Evolutionary conservation across 2,113 vertebrate genomes (phyloP), one percentile per base, ranked within the genome.

Genomic region (Speoplatyrhinus poulsoni): DNA sequence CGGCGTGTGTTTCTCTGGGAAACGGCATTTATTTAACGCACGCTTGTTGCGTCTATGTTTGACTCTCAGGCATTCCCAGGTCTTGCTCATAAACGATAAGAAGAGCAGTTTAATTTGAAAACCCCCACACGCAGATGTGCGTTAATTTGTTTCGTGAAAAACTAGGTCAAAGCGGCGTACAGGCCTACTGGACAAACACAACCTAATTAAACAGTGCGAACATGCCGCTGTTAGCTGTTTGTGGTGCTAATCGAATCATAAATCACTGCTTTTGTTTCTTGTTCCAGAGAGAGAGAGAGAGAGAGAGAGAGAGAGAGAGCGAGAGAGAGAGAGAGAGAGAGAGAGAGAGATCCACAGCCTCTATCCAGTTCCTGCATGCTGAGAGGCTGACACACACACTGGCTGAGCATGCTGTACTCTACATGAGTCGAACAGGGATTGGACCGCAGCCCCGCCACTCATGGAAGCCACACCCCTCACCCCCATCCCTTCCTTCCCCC

Each of bases 311-410:
- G 76, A 82, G 77, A 76, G 77, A 69, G 84, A 82, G 87, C 88
- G 76, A 72, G 79, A 66, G 62, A 67, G 77, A 85, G 75, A 86
- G 85, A 85, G 87, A 88, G 90, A 88, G 82, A 79, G 82, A 76
- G 48, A 62, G 54, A 71, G 68, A 33, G 54, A 73, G 75, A 75
- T 55, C 47, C 15, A 41, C 46, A 32, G 65, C 41, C 67, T 62
- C 56, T 46, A 16, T 55, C 52, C 63, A 70, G 66, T 73, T 53
- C 56, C 69, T 72, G 60, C 70, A 61, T 49, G 65, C 67, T 65
- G 50, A 47, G 62, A n/a, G 26, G 26, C 70, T 62, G 2, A 62
- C 60, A 69, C 65, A 63, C 65, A 72, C 17, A n/a, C 62, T 65
- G 79, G 79, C 15, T 58, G 80, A 65, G 75, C 80, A 32, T 41